These are phyloP conservation scores for Siniperca undulata DNA, from an alignment of 2,797 vertebrate species.

Conservation along the genomic window DNA sequence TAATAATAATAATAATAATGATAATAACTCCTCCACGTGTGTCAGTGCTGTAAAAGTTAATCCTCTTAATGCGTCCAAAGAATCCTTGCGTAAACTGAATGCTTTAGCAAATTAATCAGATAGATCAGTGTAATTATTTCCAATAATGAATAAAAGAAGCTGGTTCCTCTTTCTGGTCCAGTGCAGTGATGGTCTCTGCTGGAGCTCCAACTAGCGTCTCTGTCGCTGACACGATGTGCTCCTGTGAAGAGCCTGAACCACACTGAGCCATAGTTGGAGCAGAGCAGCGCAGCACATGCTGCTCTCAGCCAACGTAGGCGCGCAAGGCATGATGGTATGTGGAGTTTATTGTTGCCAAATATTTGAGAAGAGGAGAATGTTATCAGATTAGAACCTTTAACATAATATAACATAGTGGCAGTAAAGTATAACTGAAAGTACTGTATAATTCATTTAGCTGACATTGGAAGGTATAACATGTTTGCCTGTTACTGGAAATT, in stretches of 20 bases:
- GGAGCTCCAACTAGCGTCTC: not conserved
- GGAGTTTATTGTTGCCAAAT: slow-evolving; percentile 58
- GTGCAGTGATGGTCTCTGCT: slow-evolving; percentile 25
- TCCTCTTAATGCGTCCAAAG: slow-evolving; percentile 44
- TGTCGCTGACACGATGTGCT: slow-evolving; percentile 21
- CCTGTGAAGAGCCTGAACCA: slow-evolving; percentile 50
- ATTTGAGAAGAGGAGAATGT: not conserved
- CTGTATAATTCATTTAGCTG: not conserved
- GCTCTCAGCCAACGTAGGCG: slow-evolving; percentile 59
- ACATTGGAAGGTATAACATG: not conserved
- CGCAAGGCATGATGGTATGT: slow-evolving; percentile 74
- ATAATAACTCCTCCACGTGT: slow-evolving; percentile 63
- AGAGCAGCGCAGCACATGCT: slow-evolving; percentile 66
- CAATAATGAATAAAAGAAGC: not conserved
- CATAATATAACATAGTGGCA: not conserved
- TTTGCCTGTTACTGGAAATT: not conserved
- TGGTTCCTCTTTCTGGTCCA: slow-evolving; percentile 22
- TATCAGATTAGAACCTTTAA: not conserved
- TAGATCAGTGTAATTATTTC: slow-evolving; percentile 29
- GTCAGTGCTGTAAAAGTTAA: slow-evolving; percentile 33
- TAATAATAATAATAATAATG: not conserved
- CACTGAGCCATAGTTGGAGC: slow-evolving; percentile 79
- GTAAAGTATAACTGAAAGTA: not conserved
- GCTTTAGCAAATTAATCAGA: not conserved
- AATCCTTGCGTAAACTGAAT: slow-evolving; percentile 29